A percentile compares a stretch with the other conserved stretches of the same genome.
phyloP scores from a whole-genome alignment of 2,797 vertebrate species.

The Bovichtus variegatus region DNA sequence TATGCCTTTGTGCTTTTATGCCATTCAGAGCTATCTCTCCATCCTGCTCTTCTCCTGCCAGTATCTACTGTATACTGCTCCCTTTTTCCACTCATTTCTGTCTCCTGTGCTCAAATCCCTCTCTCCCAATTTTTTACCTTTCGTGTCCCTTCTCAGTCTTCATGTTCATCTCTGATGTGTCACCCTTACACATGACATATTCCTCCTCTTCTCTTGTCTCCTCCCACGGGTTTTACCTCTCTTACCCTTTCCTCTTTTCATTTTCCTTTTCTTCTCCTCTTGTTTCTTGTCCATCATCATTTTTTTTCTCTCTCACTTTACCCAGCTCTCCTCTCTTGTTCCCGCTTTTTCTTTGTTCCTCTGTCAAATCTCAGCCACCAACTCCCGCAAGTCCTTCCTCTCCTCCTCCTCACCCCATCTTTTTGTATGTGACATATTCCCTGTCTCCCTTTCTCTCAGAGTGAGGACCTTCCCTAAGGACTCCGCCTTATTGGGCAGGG shows the following conservation, averaged over 20 bases:
- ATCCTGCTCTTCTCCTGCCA: neutral
- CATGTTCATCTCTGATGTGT: slow-evolving; percentile 30
- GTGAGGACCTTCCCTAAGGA: slow-evolving; percentile 94
- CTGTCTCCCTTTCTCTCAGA: slow-evolving; percentile 72
- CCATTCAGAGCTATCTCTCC: slow-evolving; percentile 15
- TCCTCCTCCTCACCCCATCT: neutral
- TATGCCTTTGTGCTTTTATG: slow-evolving; percentile 33
- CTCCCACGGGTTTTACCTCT: slow-evolving; percentile 8
- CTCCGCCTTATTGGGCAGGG: slow-evolving; percentile 89
- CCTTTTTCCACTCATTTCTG: neutral
- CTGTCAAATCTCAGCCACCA: slow-evolving; percentile 35
- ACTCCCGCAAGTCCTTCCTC: neutral
- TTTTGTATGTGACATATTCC: neutral
- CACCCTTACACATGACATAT: slow-evolving; percentile 3
- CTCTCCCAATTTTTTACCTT: neutral
- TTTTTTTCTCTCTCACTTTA: slow-evolving; percentile 1
- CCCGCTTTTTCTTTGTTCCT: slow-evolving; percentile 16
- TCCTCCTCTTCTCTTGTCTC: slow-evolving; percentile 6
- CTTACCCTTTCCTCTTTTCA: slow-evolving; percentile 11
- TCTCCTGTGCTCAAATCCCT: neutral
- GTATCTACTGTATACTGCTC: neutral
- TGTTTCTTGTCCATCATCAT: slow-evolving; percentile 15
- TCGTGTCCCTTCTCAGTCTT: neutral
- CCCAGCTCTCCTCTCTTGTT: neutral
- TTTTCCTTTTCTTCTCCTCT: slow-evolving; percentile 4